Conservation (phyloP, 2,888 invertebrate species). For the Thelaira solivaga region DNA sequence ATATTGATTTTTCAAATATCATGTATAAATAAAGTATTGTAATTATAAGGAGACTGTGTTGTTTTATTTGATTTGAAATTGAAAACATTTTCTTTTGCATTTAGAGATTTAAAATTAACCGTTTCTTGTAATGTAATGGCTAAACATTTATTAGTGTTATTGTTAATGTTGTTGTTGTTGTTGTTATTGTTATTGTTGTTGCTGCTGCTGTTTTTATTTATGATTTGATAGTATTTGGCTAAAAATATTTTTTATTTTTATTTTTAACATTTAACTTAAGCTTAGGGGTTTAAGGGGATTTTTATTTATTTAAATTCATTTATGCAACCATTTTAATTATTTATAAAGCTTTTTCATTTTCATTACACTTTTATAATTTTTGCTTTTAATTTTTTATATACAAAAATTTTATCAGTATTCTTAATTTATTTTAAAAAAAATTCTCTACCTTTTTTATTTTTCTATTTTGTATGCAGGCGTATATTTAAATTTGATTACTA, state of each 20-base stretch:
- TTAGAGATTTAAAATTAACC: constrained; percentile 29
- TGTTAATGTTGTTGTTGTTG: constrained; percentile 53
- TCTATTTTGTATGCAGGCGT: constrained; percentile 47
- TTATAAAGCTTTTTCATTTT: constrained; percentile 46
- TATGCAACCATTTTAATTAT: no score
- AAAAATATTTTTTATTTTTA: no score
- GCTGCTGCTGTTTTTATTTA: not conserved
- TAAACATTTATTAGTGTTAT: not conserved
- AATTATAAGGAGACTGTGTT: constrained; percentile 68
- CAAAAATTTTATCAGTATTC: not conserved
- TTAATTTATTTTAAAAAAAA: constrained; percentile 13
- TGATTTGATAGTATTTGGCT: not conserved
- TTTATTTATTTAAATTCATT: constrained; percentile 41
- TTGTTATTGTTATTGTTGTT: not conserved
- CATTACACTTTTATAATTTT: constrained; percentile 11
- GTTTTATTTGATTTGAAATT: constrained; percentile 67
- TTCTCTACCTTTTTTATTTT: constrained; percentile 17
- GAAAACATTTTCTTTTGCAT: constrained; percentile 70
- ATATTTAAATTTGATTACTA: constrained; percentile 55
- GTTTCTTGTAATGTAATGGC: constrained; percentile 17
- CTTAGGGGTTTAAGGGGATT: constrained; percentile 5
- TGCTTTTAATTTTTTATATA: constrained; percentile 15
- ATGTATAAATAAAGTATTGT: constrained; percentile 69
- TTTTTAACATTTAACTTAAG: constrained; percentile 52
- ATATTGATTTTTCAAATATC: constrained; percentile 73